Evolutionary conservation across 1,140 invertebrate species (phyloP).

Genomic region (Meloidogyne exigua): DNA sequence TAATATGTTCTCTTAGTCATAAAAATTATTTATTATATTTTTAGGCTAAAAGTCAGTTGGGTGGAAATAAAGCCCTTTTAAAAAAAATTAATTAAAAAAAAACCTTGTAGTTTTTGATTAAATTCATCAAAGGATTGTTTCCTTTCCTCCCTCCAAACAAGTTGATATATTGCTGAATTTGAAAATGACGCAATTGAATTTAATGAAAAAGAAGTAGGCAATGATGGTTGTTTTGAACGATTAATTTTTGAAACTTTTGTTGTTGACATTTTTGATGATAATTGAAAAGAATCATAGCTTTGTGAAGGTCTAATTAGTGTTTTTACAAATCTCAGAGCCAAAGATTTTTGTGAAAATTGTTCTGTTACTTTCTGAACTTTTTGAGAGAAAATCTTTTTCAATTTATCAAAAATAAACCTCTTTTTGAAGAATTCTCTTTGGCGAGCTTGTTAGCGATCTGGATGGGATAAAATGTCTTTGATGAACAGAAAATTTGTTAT

Average conservation of each 20-base stretch:
- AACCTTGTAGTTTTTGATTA: not conserved
- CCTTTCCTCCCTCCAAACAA: not conserved
- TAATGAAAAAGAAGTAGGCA: slow-evolving; percentile 4
- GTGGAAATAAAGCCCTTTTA: not conserved
- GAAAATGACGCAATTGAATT: not conserved
- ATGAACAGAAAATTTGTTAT: not conserved
- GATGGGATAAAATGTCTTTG: not conserved
- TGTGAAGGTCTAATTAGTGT: slow-evolving; percentile 6
- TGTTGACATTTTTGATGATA: not conserved
- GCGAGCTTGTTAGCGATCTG: not conserved
- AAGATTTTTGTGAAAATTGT: slow-evolving; percentile 7
- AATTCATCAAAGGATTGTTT: not conserved
- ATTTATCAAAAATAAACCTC: not conserved
- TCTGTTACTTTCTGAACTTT: not conserved
- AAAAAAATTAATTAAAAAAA: not conserved
- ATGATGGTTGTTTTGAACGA: not conserved
- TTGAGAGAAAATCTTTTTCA: not conserved
- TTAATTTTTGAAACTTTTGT: not conserved
- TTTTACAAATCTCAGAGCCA: not conserved
- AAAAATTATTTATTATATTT: slow-evolving; percentile 2
- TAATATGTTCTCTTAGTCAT: slow-evolving; percentile 5
- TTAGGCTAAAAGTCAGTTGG: not conserved
- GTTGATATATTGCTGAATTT: not conserved
- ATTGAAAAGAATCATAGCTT: slow-evolving; percentile 14
- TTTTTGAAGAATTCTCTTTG: not conserved